phyloP scores from a whole-genome alignment of 2,888 invertebrate species.

The Drosophila atripex region DNA sequence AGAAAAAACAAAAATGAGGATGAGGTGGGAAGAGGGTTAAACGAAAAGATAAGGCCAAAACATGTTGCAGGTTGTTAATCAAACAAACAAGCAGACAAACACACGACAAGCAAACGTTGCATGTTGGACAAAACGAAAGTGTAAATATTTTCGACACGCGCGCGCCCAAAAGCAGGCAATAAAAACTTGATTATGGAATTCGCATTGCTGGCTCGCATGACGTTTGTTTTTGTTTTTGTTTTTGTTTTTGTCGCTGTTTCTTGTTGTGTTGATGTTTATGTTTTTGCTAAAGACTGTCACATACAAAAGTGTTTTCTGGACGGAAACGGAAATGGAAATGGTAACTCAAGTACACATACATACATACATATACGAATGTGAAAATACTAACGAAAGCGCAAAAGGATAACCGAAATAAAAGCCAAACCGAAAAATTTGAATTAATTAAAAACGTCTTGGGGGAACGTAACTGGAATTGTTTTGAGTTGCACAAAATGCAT shows the following conservation, averaged over 20 bases:
- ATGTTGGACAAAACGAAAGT: conserved; percentile 44
- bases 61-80: conserved; percentile 51
- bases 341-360: conserved; percentile 1
- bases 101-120: conserved; percentile 42
- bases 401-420: conserved; percentile 16
- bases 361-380: neutral
- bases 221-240: conserved; percentile 9
- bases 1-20: conserved; percentile 15
- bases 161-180: conserved; percentile 56
- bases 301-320: conserved; percentile 23
- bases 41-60: conserved; percentile 38
- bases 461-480: conserved; percentile 42
- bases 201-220: conserved; percentile 32
- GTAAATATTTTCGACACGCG: conserved; percentile 37
- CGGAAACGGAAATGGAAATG: conserved; percentile 14
- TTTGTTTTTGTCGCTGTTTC: neutral
- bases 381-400: conserved; percentile 11
- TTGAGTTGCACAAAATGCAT: conserved; percentile 75
- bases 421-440: conserved; percentile 9
- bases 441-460: conserved; percentile 19
- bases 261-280: neutral
- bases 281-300: conserved; percentile 40
- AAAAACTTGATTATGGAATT: conserved; percentile 44
- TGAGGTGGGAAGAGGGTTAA: conserved; percentile 1
- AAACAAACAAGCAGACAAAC: conserved; percentile 43